Evolutionary conservation across 2,113 vertebrate genomes (phyloP), one percentile per base, ranked within the genome.

Genomic region (Penelope pileata): DNA sequence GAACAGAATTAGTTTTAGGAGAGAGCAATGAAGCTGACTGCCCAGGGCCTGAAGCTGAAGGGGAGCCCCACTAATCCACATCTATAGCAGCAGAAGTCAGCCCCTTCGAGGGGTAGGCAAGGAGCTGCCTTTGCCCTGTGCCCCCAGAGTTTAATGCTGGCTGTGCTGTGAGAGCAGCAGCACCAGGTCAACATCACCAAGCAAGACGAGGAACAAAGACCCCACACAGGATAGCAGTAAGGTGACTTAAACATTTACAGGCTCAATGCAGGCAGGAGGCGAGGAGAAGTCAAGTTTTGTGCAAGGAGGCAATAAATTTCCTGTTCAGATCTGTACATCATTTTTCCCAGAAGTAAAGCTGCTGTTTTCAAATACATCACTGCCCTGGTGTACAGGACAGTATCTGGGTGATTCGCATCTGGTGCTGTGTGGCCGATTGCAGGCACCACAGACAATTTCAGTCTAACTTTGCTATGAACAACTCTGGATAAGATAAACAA

Each of bases 1-100:
- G 64, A 96, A 93, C 68, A 93, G 91, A 94, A 90, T 91, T 83
- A 95, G 86, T 88, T 90, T 93, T 88, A 91, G 76, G 86, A 95
- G 72, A 90, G 64, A 91, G 90, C 86, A 93, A 81, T 73, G 63
- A 81, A 94, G 91, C 92, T 88, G 94, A 90, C 88, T 81, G 83
- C 60, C 51, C 80, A 93, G 58, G 72, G 42, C 67, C 92, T 5
- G 0, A 59, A 83, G 85, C 59, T 81, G 73, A 86, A 94, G 56
- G 56, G 51, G 76, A 95, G 68, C 85, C 83, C 73, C 73, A 50
- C 79, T 93, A 95, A 93, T 88, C 92, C 86, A 86, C 47, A 77
- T 51, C 90, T 64, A 38, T 43, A 88, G 88, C 51, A 86, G 83
- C 68, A 92, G 76, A 96, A 95, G 86, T 92, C 90, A 93, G 50